These are phyloP conservation scores for Eupristina koningsbergeri DNA, from an alignment of 1,140 invertebrate species.

Conservation along the genomic window DNA sequence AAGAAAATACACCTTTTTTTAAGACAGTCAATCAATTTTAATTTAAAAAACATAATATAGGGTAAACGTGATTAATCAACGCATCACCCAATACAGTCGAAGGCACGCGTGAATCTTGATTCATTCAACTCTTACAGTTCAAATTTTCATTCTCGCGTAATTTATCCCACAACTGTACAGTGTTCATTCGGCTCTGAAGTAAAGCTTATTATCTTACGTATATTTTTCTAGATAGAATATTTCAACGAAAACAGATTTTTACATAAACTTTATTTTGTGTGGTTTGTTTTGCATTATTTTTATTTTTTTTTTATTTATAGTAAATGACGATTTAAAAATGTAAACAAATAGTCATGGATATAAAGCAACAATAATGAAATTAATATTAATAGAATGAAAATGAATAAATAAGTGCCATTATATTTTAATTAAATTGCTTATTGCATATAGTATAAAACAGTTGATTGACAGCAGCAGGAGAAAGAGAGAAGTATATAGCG, in stretches of 20 bases:
- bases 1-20: slow-evolving; percentile 39
- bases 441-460: background rate
- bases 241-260: slow-evolving; percentile 34
- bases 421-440: background rate
- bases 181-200: slow-evolving; percentile 11
- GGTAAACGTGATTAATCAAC: slow-evolving; percentile 47
- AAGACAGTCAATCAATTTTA: slow-evolving; percentile 26
- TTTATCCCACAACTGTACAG: slow-evolving; percentile 34
- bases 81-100: slow-evolving; percentile 45
- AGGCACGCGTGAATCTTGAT: slow-evolving; percentile 51
- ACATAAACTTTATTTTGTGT: slow-evolving; percentile 23
- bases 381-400: background rate
- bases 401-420: background rate
- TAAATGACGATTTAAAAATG: background rate
- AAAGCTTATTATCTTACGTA: slow-evolving; percentile 38
- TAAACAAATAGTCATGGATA: slow-evolving; percentile 2
- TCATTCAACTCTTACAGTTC: slow-evolving; percentile 28
- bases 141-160: slow-evolving; percentile 29
- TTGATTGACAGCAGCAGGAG: background rate
- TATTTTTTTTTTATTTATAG: background rate
- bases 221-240: slow-evolving; percentile 36
- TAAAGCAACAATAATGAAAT: background rate
- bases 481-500: background rate
- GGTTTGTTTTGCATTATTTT: too few species aligned
- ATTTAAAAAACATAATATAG: slow-evolving; percentile 41